Evolutionary conservation across 2,113 vertebrate genomes (phyloP), one percentile per base, ranked within the genome.

Genomic region (Empidonax traillii): DNA sequence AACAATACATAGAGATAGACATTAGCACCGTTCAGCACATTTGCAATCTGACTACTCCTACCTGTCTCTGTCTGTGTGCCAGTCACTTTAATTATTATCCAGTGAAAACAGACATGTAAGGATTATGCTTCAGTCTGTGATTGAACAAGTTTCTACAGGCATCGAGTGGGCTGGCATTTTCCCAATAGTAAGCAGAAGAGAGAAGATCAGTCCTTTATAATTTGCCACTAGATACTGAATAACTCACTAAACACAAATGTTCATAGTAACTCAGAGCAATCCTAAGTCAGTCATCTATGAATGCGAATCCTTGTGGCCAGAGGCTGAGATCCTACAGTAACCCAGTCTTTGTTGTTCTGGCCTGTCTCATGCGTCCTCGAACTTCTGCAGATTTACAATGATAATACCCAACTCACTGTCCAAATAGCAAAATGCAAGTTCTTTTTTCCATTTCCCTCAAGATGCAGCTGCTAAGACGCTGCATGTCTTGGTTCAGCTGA

Each of bases 21-120:
- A 33, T 0, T 0, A 62, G 28, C 25, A 55, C 28, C 0, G 0
- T 51, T 51, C 25, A 74, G 51, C 28, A 81, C 1, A 28, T 77
- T 66, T 2, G 3, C 52, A 59, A 7, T 61, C 53, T 74, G 55
- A 10, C 33, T 87, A 12, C 37, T 82, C n/a, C 44, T 77, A n/a
- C 25, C 51, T 81, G 21, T 43, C 33, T 80, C 58, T 71, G 8
- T 47, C 35, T 46, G 20, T 58, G 43, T 80, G 89, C 17, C 86
- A 58, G 41, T 49, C 46, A 59, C 39, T 69, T 53, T 31, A 86
- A 62, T 59, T 62, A 89, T 74, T 30, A 91, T 22, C 10, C 21
- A 67, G 23, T 59, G 77, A 85, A 92, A 89, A 92, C 23, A 89
- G 35, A 51, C 24, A 22, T 19, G 16, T 16, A 55, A 86, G 22